A percentile compares a stretch with the other conserved stretches of the same genome.
Evolutionary conservation across 2,888 invertebrate species (phyloP).

Genomic region (Colostygia pectinataria): DNA sequence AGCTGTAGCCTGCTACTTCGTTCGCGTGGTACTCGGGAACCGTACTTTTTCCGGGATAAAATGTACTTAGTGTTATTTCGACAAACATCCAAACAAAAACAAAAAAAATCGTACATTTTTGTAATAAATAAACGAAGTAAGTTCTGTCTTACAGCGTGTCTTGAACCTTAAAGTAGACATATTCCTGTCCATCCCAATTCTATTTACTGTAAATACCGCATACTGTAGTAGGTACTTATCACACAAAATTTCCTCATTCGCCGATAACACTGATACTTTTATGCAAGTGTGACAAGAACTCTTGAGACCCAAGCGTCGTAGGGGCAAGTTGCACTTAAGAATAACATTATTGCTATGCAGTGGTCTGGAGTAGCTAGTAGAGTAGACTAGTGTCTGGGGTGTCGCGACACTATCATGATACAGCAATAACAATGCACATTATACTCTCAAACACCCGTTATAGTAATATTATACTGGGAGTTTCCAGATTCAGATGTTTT

Average conservation of each 20-base stretch:
- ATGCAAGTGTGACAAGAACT: slow-evolving; percentile 35
- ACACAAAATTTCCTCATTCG: slow-evolving; percentile 1
- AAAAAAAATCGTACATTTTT: too few relatives aligned
- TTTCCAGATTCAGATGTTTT: slow-evolving; percentile 45
- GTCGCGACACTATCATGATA: slow-evolving; percentile 52
- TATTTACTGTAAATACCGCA: background rate
- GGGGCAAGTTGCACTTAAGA: slow-evolving; percentile 58
- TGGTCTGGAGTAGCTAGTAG: slow-evolving; percentile 49
- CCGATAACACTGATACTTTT: slow-evolving; percentile 24
- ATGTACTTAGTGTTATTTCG: too few relatives aligned
- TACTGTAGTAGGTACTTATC: slow-evolving; percentile 10
- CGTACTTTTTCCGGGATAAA: too few relatives aligned
- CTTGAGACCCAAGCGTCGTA: slow-evolving; percentile 36
- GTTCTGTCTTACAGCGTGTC: too few relatives aligned
- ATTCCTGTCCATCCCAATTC: background rate
- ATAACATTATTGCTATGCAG: slow-evolving; percentile 61
- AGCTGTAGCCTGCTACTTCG: too few relatives aligned
- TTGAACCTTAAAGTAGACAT: too few relatives aligned
- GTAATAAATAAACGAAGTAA: too few relatives aligned
- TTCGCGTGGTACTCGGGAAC: too few relatives aligned
- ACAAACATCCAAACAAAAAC: too few relatives aligned
- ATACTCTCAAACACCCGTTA: slow-evolving; percentile 53
- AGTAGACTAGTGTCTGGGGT: slow-evolving; percentile 42
- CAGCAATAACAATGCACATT: slow-evolving; percentile 60
- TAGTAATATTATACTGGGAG: slow-evolving; percentile 44